phyloP scores from a whole-genome alignment of 2,888 invertebrate species.

The Drosophila gaucha region DNA sequence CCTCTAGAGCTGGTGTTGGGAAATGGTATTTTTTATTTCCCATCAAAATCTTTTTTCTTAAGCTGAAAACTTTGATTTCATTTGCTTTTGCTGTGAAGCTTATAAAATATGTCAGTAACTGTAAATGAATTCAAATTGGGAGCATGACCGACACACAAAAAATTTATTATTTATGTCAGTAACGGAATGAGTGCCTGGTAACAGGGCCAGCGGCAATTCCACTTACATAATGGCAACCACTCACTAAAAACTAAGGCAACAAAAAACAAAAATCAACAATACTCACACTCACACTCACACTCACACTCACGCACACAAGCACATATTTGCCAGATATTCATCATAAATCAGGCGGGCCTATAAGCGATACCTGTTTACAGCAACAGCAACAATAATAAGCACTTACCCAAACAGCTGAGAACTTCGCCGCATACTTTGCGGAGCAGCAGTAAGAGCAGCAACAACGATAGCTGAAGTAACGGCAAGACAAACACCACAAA shows the following conservation, averaged over 20 bases:
- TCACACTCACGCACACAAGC: not conserved
- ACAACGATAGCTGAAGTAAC: constrained; percentile 15
- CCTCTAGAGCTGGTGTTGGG: no score
- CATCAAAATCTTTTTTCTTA: no score
- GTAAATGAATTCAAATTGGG: constrained; percentile 7
- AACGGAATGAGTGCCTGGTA: constrained; percentile 39
- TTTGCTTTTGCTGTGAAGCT: not conserved
- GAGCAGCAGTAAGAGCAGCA: constrained; percentile 24
- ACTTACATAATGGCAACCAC: constrained; percentile 50
- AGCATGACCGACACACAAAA: constrained; percentile 1
- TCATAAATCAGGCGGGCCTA: constrained; percentile 33
- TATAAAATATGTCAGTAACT: not conserved
- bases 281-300: constrained; percentile 3
- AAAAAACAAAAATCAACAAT: constrained; percentile 20
- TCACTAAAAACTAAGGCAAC: constrained; percentile 27
- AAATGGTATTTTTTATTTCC: no score
- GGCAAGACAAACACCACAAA: constrained; percentile 15
- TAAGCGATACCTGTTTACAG: constrained; percentile 6
- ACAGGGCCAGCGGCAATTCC: constrained; percentile 30
- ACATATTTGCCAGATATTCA: constrained; percentile 19
- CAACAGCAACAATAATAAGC: constrained; percentile 2
- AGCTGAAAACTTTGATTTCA: not conserved
- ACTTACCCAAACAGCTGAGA: constrained; percentile 39
- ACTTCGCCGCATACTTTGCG: constrained; percentile 51
- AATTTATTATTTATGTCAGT: constrained; percentile 43